Evolutionary conservation across 1,140 invertebrate genomes (phyloP).

Genomic region (Coelopa frigida): DNA sequence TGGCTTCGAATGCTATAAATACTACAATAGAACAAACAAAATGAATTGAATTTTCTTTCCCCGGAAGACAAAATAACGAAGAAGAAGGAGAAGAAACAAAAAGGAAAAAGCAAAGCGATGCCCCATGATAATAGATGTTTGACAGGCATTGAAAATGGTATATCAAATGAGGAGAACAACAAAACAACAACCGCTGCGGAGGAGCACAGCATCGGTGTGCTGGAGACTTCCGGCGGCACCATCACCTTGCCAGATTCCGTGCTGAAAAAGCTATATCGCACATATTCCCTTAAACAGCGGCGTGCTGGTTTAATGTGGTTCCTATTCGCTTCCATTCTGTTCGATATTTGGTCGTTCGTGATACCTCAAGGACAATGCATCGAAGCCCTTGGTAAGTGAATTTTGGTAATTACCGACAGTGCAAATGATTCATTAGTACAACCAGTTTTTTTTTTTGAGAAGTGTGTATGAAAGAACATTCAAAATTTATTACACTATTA

Average conservation of each 20-base stretch:
- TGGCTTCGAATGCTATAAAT: conserved; percentile 4
- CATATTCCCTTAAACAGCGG: conserved; percentile 67
- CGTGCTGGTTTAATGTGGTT: conserved; percentile 70
- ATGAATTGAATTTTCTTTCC: too few species aligned
- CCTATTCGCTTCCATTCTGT: conserved; percentile 58
- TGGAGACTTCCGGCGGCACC: conserved; percentile 21
- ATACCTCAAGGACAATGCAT: conserved; percentile 50
- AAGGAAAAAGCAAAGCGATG: conserved; percentile 2
- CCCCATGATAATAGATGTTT: not conserved
- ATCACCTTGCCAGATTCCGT: conserved; percentile 50
- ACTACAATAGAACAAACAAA: not conserved
- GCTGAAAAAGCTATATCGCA: conserved; percentile 67
- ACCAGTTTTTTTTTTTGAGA: not conserved
- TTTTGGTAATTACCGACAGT: not conserved
- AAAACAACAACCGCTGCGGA: conserved; percentile 12
- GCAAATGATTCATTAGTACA: not conserved
- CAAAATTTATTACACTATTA: not conserved
- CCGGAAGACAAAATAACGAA: not conserved
- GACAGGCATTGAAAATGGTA: conserved; percentile 8
- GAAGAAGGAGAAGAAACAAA: not conserved
- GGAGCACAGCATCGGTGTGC: conserved; percentile 3
- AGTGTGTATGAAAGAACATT: not conserved
- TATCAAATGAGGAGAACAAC: conserved; percentile 18
- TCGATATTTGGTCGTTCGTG: conserved; percentile 57
- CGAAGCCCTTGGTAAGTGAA: conserved; percentile 27